Evolutionary conservation across 2,113 vertebrate genomes (phyloP).

Genomic region (Vulpes lagopus): DNA sequence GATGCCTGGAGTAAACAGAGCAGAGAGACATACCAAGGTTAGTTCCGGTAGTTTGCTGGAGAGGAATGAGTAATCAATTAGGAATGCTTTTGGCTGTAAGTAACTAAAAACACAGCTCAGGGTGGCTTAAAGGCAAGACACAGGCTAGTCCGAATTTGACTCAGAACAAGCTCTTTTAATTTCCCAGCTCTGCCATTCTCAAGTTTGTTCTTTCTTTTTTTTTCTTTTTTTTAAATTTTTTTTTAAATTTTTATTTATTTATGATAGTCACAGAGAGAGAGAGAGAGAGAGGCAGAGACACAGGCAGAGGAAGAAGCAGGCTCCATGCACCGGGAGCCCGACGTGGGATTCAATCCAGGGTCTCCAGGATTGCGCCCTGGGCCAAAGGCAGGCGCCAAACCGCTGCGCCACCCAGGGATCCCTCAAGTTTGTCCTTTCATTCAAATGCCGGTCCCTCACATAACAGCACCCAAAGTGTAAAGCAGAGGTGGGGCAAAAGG

Average conservation of each 20-base stretch:
- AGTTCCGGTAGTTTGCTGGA: neutral
- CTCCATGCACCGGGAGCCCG: too few relatives aligned
- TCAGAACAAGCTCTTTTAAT: neutral
- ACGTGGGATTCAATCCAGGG: too few relatives aligned
- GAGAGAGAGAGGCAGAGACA: too few relatives aligned
- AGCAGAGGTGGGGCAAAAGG: neutral
- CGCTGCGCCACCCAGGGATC: too few relatives aligned
- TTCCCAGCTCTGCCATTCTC: neutral
- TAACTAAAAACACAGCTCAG: slow-evolving; percentile 15
- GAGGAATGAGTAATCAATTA: slow-evolving; percentile 32
- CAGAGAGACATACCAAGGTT: neutral
- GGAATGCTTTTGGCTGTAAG: slow-evolving; percentile 20
- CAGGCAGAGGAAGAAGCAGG: too few relatives aligned
- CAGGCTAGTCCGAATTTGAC: neutral
- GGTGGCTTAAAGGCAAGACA: neutral
- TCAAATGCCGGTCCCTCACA: neutral
- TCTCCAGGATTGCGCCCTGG: too few relatives aligned
- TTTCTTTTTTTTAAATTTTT: too few relatives aligned
- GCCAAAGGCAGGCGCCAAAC: too few relatives aligned
- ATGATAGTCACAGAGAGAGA: too few relatives aligned
- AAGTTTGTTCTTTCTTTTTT: neutral
- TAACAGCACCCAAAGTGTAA: neutral
- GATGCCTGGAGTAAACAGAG: neutral
- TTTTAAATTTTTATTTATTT: too few relatives aligned
- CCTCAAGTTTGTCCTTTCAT: neutral